These are phyloP conservation scores for Leistus spinibarbis DNA, from an alignment of 2,888 invertebrate species.

Conservation along the genomic window DNA sequence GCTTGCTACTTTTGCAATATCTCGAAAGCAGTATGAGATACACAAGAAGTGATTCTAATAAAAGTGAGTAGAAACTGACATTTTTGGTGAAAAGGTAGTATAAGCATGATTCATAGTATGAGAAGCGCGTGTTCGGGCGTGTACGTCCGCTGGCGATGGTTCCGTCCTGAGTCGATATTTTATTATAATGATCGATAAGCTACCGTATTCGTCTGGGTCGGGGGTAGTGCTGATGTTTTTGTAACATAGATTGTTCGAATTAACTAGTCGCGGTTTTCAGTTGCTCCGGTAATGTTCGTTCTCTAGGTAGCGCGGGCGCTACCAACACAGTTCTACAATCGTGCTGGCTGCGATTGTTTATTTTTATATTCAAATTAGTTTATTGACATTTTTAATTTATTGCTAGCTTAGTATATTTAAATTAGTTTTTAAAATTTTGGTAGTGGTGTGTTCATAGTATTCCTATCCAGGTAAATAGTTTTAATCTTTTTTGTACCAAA, in stretches of 20 bases:
- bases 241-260: neutral
- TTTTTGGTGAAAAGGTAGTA: neutral
- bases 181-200: neutral
- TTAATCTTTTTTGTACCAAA: neutral
- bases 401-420: too few species aligned
- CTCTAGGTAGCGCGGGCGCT: constrained; percentile 24
- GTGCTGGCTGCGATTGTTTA: neutral
- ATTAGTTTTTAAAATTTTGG: too few species aligned
- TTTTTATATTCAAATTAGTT: neutral
- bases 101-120: neutral
- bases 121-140: neutral
- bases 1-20: too few species aligned
- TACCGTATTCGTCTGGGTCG: neutral
- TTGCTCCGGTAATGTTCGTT: neutral
- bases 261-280: neutral
- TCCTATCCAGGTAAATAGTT: neutral
- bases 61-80: too few species aligned
- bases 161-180: neutral
- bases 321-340: neutral
- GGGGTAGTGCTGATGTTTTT: neutral
- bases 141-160: neutral
- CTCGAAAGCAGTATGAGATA: too few species aligned
- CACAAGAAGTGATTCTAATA: too few species aligned
- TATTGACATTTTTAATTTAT: too few species aligned
- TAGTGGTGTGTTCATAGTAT: too few species aligned